Base-by-base conservation (phyloP, 92 coral and sea anemone species). In the Blastomussa wellsi region DNA sequence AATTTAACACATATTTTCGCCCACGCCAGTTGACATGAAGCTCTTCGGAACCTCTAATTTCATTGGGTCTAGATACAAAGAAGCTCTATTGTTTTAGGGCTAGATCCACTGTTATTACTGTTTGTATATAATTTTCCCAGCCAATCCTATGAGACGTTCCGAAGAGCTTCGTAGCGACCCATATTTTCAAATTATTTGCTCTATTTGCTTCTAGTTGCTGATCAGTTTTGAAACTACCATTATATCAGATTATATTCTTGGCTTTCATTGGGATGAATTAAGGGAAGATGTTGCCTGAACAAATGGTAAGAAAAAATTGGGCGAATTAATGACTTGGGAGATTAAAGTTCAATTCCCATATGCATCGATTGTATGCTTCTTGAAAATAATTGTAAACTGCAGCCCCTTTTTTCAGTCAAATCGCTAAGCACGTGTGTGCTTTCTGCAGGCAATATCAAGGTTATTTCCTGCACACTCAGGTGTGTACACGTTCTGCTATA, bases 1-100 rank as follows among this genome's bases (percentile, higher is more conserved):
- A 38, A 59, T 55, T 78, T 57, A 59, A 55, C 79, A 76, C 65
- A 60, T 29, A 37, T n/a, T n/a, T n/a, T n/a, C n/a, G n/a, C n/a
- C n/a, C n/a, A n/a, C n/a, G n/a, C n/a, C n/a, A n/a, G n/a, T n/a
- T n/a, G n/a, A n/a, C n/a, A n/a, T n/a, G n/a, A n/a, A n/a, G n/a
- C n/a, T n/a, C n/a, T n/a, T n/a, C n/a, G n/a, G n/a, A n/a, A n/a
- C n/a, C n/a, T n/a, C n/a, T n/a, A n/a, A n/a, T n/a, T n/a, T n/a
- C n/a, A n/a, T n/a, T n/a, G n/a, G n/a, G n/a, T n/a, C n/a, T n/a
- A n/a, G n/a, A n/a, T n/a, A n/a, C n/a, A n/a, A n/a, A n/a, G n/a
- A n/a, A n/a, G n/a, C n/a, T n/a, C n/a, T n/a, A n/a, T n/a, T n/a
- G n/a, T n/a, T n/a, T n/a, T n/a, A n/a, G n/a, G n/a, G n/a, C n/a